Base-by-base conservation (phyloP, 2,888 invertebrate genomes). In the Sarcophaga variegata region DNA sequence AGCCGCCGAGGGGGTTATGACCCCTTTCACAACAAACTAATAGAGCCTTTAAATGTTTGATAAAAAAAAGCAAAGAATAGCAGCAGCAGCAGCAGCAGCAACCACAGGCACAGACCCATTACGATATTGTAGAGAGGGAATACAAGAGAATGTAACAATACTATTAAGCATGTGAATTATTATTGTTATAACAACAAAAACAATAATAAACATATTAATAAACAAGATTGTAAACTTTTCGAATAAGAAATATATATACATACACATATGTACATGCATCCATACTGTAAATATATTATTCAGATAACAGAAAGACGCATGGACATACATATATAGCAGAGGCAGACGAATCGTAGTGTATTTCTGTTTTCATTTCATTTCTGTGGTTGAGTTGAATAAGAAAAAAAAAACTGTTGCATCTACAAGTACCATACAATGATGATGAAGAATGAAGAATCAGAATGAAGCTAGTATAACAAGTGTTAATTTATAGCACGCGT, bases 1-100 rank as follows among this genome's bases (percentile, higher is more conserved):
- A 54, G 17, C 90, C 37, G 37, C 90, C 91, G 89, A 88, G 90
- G 90, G 91, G 90, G 91, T 90, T 91, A 87, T 90, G 91, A 91
- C 92, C 92, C 92, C 91, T 90, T 90, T 88, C 87, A 54, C 54
- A 82, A 86, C 78, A 81, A 81, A 76, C 76, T 85, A 84, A 85
- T 81, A 64, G 20, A 54, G 64, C 47, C 62, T 20, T 59, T 72
- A 14, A 74, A 80, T 25, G 62, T 81, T 81, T 77, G 66, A 81
- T 81, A 85, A 85, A 78, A n/a, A 72, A 25, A n/a, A 70, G 60
- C 45, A 62, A 63, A 70, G 20, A 60, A 37, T 37, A 49, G 62
- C 14, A 49, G 4, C 5, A 69, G 22, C 59, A 70, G 25, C 63
- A 72, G 66, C 47, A 59, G 69, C 2, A 37, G 22, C 8, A 54